phyloP scores from a whole-genome alignment of 1,140 invertebrate genomes.

The Parasteatoda tepidariorum region DNA sequence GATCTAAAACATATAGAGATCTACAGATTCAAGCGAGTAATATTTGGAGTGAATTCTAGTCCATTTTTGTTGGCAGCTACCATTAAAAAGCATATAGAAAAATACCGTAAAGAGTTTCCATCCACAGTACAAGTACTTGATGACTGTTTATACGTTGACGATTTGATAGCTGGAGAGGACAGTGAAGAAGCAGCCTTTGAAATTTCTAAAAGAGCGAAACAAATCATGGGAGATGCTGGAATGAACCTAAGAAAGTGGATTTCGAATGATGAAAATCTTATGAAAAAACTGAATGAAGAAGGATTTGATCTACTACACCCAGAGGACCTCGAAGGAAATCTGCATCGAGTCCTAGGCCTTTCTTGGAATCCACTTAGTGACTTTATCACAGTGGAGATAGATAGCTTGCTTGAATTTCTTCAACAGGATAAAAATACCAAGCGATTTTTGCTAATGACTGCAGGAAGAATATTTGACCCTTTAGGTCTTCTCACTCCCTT shows the following conservation, averaged over 20 bases:
- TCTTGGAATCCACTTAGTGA: neutral
- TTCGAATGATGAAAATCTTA: neutral
- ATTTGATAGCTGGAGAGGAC: neutral
- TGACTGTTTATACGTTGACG: neutral
- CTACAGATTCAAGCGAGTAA: neutral
- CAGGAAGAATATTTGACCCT: neutral
- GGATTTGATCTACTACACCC: neutral
- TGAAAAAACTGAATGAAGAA: neutral
- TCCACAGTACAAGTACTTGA: neutral
- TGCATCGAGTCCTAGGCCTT: neutral
- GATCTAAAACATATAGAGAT: neutral
- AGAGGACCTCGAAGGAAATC: neutral
- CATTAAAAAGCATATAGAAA: neutral
- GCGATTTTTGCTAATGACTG: neutral
- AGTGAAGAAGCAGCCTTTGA: neutral
- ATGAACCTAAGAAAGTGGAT: neutral
- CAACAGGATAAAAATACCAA: neutral
- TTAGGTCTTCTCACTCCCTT: neutral
- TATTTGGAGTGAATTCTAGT: neutral
- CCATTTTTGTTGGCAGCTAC: neutral
- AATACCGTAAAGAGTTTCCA: neutral
- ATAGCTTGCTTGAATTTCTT: neutral
- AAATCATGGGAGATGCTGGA: neutral
- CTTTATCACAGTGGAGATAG: neutral
- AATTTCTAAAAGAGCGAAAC: neutral